These are phyloP conservation scores for Parnassius smintheus DNA, from an alignment of 2,888 invertebrate genomes.

Conservation along the genomic window DNA sequence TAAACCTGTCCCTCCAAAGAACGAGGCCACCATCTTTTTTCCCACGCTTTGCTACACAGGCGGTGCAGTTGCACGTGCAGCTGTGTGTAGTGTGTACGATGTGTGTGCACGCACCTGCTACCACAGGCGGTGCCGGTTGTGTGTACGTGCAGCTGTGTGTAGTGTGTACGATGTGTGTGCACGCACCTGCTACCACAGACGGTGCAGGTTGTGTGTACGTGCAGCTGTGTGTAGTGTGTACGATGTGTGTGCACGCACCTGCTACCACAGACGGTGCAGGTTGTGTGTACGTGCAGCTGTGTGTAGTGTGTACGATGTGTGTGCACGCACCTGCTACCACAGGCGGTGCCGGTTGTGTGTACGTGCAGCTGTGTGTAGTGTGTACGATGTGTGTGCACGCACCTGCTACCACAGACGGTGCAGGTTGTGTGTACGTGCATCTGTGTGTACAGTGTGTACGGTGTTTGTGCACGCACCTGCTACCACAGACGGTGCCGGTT, in stretches of 20 bases:
- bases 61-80: conserved; percentile 87
- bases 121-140: conserved; percentile 85
- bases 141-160: conserved; percentile 83
- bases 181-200: conserved; percentile 75
- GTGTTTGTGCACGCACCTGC: conserved; percentile 39
- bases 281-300: too few relatives aligned
- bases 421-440: too few relatives aligned
- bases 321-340: too few relatives aligned
- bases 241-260: too few relatives aligned
- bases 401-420: conserved; percentile 90
- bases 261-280: too few relatives aligned
- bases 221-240: too few relatives aligned
- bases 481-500: conserved; percentile 95
- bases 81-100: too few relatives aligned
- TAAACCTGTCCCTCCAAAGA: too few relatives aligned
- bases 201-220: conserved; percentile 94
- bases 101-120: too few relatives aligned
- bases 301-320: too few relatives aligned
- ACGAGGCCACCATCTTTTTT: too few relatives aligned
- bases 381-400: not conserved
- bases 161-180: too few relatives aligned
- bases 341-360: conserved; percentile 82
- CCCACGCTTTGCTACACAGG: conserved; percentile 38
- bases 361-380: conserved; percentile 71
- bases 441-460: not conserved